Evolutionary conservation across 92 coral and sea anemone species (phyloP), one percentile per base, ranked within the genome.

Genomic region (Epizoanthus scotinus): DNA sequence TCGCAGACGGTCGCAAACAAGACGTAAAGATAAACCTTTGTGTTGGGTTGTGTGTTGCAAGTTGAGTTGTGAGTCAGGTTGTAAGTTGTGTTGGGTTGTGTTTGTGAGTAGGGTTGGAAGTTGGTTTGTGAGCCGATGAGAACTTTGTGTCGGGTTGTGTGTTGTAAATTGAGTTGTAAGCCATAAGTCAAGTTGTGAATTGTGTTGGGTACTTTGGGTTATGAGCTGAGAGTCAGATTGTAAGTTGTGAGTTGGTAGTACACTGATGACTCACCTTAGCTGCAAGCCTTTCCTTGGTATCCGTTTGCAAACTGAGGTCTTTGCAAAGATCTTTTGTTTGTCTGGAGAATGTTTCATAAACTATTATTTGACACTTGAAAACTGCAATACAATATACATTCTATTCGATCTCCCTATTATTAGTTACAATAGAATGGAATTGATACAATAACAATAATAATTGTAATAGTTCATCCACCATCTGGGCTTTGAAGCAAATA

Each of bases 321-420:
- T 85, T 90, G 57, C 90, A 91, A 66, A 95, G 89, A 62, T 87
- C 97, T 82, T 86, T 91, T 71, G 91, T 95, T 84, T 92, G 97
- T 74, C 98, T 95, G 82, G 12, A 64, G 77, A 62, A 9, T 34
- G 40, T 34, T 34, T 25, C 53, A 65, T 57, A 66, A 77, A 31
- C 2, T 31, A 59, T 34, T 17, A 29, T 21, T 56, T 56, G 59
- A 79, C 5, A 36, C 12, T 22, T 15, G 54, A 8, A 31, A 18
- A 42, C 17, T 38, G 53, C 8, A 20, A 29, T 3, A 2, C 82
- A 17, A 31, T 3, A 34, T 34, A 34, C 26, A 13, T 52, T 27
- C 57, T 27, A 49, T 8, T 9, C 34, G 10, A 56, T 24, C 8
- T 34, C 10, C 36, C 6, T 34, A 34, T 6, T 10, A 22, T 15